phyloP scores from a whole-genome alignment of 2,113 vertebrate genomes.

The Chitala chitala region DNA sequence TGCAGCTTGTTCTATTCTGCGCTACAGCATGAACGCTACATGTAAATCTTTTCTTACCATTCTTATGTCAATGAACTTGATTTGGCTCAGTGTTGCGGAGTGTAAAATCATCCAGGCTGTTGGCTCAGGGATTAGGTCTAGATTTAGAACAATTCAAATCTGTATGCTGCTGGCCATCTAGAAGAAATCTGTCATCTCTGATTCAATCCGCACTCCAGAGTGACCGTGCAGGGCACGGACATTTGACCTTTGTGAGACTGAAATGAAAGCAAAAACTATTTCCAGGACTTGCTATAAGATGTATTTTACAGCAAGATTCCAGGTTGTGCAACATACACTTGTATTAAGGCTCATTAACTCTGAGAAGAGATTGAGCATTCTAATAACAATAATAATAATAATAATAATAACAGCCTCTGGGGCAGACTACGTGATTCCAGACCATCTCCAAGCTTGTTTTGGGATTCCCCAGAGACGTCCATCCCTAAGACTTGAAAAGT shows the following conservation, averaged over 20 bases:
- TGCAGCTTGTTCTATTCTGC: neutral
- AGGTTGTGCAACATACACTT: neutral
- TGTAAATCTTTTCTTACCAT: slow-evolving; percentile 2
- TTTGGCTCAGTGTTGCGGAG: neutral
- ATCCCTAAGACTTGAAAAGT: too few species aligned
- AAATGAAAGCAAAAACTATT: neutral
- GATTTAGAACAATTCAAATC: neutral
- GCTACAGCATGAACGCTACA: neutral
- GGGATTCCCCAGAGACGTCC: too few species aligned
- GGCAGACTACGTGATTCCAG: too few species aligned
- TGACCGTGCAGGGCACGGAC: neutral
- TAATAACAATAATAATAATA: neutral
- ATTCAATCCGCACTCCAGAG: neutral
- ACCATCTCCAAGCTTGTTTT: too few species aligned
- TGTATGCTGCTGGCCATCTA: neutral
- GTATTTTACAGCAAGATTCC: neutral
- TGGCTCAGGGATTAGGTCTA: neutral
- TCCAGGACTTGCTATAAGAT: too few species aligned
- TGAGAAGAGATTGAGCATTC: neutral
- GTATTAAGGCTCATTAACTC: neutral
- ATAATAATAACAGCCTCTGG: neutral
- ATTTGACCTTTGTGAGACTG: neutral
- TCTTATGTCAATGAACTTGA: neutral
- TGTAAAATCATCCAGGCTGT: neutral
- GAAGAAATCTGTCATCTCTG: neutral